Conservation (phyloP, 2,888 invertebrate genomes). For the Selenia dentaria region DNA sequence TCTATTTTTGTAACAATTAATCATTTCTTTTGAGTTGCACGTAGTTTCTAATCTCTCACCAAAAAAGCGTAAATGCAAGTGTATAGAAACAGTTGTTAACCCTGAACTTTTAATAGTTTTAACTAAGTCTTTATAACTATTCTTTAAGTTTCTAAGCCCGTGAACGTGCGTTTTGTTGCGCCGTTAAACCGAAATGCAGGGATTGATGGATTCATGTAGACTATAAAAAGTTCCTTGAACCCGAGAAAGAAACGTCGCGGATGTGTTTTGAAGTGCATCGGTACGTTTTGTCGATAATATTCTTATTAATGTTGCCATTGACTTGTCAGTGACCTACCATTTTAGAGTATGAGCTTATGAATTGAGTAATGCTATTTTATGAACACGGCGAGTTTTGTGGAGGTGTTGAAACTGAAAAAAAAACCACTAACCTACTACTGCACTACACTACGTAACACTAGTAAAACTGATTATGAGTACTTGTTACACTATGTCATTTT, state of each 20-base stretch:
- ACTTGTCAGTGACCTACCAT: constrained; percentile 37
- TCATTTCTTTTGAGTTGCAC: too few species aligned
- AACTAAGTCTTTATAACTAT: constrained; percentile 23
- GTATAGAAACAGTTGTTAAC: constrained; percentile 22
- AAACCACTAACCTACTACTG: too few species aligned
- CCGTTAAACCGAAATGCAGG: constrained; percentile 61
- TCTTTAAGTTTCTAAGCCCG: constrained; percentile 20
- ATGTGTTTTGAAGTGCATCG: constrained; percentile 34
- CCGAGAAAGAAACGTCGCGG: constrained; percentile 38
- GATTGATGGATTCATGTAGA: constrained; percentile 61
- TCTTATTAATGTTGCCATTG: constrained; percentile 48
- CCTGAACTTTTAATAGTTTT: constrained; percentile 31
- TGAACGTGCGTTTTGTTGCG: constrained; percentile 50
- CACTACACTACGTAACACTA: too few species aligned
- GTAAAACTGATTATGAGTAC: too few species aligned
- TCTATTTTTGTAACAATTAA: too few species aligned
- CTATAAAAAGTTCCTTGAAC: constrained; percentile 65
- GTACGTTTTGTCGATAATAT: constrained; percentile 44
- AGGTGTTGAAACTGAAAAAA: too few species aligned
- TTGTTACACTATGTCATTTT: too few species aligned
- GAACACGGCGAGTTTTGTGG: background rate
- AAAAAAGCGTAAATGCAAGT: background rate
- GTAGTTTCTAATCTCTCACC: too few species aligned
- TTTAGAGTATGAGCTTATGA: constrained; percentile 2
- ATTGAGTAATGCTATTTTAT: background rate